Evolutionary conservation across 2,888 invertebrate species (phyloP).

Genomic region (Napeogenes sylphis): DNA sequence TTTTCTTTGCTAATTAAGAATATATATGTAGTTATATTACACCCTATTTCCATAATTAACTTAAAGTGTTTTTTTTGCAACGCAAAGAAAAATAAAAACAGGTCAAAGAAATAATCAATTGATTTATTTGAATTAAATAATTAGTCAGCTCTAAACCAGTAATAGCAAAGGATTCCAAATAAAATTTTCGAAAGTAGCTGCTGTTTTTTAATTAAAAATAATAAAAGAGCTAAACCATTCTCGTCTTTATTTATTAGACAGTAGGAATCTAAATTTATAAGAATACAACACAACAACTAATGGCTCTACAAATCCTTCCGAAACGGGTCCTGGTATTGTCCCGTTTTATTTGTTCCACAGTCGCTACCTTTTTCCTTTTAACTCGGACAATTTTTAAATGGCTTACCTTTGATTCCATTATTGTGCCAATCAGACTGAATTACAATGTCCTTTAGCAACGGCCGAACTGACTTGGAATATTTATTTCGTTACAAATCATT

Average conservation of each 20-base stretch:
- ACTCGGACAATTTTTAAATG: constrained; percentile 75
- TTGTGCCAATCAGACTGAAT: constrained; percentile 78
- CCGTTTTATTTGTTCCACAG: constrained; percentile 62
- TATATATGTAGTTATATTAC: too few species aligned
- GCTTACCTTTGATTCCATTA: constrained; percentile 76
- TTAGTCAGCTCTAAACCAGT: neutral
- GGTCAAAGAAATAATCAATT: too few species aligned
- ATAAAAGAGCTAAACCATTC: neutral
- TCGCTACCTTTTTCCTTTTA: constrained; percentile 68
- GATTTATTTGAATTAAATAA: neutral
- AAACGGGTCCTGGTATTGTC: constrained; percentile 70
- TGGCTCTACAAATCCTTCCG: constrained; percentile 71
- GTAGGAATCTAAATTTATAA: constrained; percentile 7
- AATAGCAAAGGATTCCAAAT: neutral
- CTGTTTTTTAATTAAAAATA: constrained; percentile 1
- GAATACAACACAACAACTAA: constrained; percentile 48
- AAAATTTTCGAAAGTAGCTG: constrained; percentile 1
- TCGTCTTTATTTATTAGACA: constrained; percentile 1
- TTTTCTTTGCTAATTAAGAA: too few species aligned
- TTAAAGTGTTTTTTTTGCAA: too few species aligned
- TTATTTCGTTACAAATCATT: constrained; percentile 69
- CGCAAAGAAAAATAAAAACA: too few species aligned
- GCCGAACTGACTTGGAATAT: constrained; percentile 68
- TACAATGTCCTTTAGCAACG: constrained; percentile 74
- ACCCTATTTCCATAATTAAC: too few species aligned